phyloP scores from a whole-genome alignment of 2,888 invertebrate species.

The Clepsis dumicolana region DNA sequence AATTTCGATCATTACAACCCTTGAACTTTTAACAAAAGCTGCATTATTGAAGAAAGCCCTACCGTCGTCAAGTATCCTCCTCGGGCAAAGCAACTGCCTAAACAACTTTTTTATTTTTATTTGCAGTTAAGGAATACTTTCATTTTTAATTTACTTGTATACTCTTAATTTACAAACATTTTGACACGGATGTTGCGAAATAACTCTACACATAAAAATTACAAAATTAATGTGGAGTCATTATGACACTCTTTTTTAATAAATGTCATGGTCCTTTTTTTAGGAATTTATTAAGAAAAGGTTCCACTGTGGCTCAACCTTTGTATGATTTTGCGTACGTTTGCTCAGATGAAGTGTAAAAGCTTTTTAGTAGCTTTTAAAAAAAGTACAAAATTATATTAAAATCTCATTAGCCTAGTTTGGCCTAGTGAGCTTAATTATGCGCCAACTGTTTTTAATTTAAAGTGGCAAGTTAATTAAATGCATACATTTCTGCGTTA shows the following conservation, averaged over 20 bases:
- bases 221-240: too few species aligned
- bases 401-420: constrained; percentile 2
- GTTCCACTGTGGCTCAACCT: neutral
- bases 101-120: neutral
- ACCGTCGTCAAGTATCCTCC: too few species aligned
- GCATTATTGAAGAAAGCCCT: too few species aligned
- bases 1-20: too few species aligned
- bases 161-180: neutral
- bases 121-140: neutral
- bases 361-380: neutral
- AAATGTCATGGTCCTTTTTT: too few species aligned
- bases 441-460: neutral
- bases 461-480: constrained; percentile 18
- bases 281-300: too few species aligned
- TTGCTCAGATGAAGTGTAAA: neutral
- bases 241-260: too few species aligned
- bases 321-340: neutral
- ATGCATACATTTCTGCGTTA: constrained; percentile 16
- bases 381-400: constrained; percentile 11
- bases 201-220: neutral
- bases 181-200: neutral
- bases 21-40: too few species aligned
- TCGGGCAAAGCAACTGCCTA: too few species aligned
- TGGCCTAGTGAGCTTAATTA: constrained; percentile 9
- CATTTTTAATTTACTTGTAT: neutral